phyloP scores from a whole-genome alignment of 2,888 invertebrate species.

The Sussaba pulchella region DNA sequence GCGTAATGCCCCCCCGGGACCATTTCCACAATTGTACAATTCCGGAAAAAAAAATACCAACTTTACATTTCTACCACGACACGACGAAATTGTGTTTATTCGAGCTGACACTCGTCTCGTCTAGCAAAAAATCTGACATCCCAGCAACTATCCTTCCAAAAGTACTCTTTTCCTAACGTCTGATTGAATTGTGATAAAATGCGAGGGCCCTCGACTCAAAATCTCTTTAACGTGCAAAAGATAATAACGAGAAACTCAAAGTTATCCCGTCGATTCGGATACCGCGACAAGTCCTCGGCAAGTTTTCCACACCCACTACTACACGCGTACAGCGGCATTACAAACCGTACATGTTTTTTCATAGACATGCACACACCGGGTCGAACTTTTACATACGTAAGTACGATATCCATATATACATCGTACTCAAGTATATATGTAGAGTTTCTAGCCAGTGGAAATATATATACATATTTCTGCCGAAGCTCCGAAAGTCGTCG shows the following conservation, averaged over 20 bases:
- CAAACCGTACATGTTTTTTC: conserved; percentile 21
- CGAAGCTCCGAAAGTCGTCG: conserved; percentile 52
- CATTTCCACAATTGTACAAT: too few species aligned
- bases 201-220: neutral
- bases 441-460: too few species aligned
- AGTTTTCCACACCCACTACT: too few species aligned
- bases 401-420: too few species aligned
- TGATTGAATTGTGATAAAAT: conserved; percentile 11
- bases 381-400: conserved; percentile 13
- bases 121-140: too few species aligned
- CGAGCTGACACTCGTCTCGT: too few species aligned
- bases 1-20: too few species aligned
- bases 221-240: conserved; percentile 17
- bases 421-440: neutral
- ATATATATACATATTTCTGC: too few species aligned
- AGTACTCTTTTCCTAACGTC: neutral
- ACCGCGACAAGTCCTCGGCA: conserved; percentile 25
- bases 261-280: conserved; percentile 39
- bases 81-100: too few species aligned
- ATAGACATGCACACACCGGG: conserved; percentile 35
- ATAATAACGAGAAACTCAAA: conserved; percentile 50
- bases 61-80: too few species aligned
- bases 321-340: neutral
- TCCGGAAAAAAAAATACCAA: too few species aligned
- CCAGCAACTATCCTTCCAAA: too few species aligned